phyloP scores from a whole-genome alignment of 2,113 vertebrate genomes.

The Oxygymnocypris stewartii region DNA sequence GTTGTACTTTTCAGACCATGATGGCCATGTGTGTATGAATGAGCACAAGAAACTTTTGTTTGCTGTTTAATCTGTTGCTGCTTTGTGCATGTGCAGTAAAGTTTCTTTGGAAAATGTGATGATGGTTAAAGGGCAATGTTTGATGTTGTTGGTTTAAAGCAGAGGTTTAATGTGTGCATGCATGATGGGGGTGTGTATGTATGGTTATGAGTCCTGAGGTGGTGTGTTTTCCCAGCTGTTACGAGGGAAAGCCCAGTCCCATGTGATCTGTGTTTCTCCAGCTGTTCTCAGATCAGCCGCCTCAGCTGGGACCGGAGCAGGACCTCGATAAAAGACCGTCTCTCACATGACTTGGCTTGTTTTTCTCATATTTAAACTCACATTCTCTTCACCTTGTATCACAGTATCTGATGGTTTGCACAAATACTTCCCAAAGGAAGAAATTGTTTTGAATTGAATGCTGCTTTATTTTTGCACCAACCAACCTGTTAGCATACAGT shows the following conservation, averaged over 20 bases:
- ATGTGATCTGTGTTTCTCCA: constrained; percentile 77
- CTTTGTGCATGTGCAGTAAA: not conserved
- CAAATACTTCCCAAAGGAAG: not conserved
- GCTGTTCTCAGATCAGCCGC: constrained; percentile 74
- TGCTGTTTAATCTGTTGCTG: constrained; percentile 16
- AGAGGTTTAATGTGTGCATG: constrained; percentile 39
- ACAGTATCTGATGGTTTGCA: not conserved
- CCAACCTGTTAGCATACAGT: not conserved
- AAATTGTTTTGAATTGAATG: not conserved
- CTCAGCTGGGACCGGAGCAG: constrained; percentile 25
- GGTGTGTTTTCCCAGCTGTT: constrained; percentile 80
- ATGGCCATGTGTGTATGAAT: constrained; percentile 42
- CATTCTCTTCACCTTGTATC: not conserved
- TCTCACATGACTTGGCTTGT: constrained; percentile 34
- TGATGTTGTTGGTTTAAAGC: constrained; percentile 44
- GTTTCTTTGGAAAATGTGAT: constrained; percentile 7
- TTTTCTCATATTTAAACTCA: constrained; percentile 19
- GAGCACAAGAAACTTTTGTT: not conserved
- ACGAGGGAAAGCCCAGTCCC: constrained; percentile 73
- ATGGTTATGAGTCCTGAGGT: constrained; percentile 40
- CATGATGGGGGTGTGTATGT: constrained; percentile 31
- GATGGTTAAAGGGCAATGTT: constrained; percentile 32
- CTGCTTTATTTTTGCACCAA: not conserved
- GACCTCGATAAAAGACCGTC: constrained; percentile 32
- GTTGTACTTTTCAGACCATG: constrained; percentile 33